A percentile compares a stretch with the other conserved stretches of the same genome.
These are phyloP conservation scores for Toxotes jaculatrix DNA, from an alignment of 2,113 vertebrate species.

Conservation along the genomic window DNA sequence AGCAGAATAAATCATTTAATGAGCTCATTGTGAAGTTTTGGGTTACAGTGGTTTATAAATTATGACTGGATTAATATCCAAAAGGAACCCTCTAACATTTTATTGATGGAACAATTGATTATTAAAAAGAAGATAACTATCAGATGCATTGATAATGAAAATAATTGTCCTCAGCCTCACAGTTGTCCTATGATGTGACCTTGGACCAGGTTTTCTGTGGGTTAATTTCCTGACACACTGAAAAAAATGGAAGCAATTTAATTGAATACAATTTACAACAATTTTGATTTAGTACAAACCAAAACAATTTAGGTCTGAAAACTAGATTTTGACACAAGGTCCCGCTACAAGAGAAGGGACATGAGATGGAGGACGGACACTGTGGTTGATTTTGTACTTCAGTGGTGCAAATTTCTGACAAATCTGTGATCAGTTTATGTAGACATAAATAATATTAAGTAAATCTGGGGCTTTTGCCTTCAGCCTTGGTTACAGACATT, in stretches of 20 bases:
- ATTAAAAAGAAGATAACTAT: background rate
- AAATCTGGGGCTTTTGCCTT: background rate
- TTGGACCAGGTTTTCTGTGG: background rate
- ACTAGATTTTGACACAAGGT: too few relatives aligned
- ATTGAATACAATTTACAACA: background rate
- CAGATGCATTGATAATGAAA: background rate
- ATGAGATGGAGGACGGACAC: too few relatives aligned
- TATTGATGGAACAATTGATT: background rate
- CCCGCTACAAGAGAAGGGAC: too few relatives aligned
- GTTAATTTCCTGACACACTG: background rate
- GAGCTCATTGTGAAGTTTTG: background rate
- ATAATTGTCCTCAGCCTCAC: background rate
- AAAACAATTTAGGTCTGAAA: background rate
- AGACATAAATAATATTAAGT: background rate
- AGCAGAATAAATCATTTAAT: constrained; percentile 1
- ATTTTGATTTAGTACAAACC: background rate
- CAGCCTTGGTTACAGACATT: background rate
- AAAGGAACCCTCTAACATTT: background rate
- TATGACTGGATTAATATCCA: background rate
- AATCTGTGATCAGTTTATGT: background rate
- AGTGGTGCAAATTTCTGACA: background rate
- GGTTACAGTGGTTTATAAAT: background rate
- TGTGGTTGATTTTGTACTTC: too few relatives aligned
- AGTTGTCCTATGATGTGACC: background rate
- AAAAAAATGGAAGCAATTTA: background rate